Conservation (phyloP, 2,113 vertebrate species). For the Scatophagus argus region DNA sequence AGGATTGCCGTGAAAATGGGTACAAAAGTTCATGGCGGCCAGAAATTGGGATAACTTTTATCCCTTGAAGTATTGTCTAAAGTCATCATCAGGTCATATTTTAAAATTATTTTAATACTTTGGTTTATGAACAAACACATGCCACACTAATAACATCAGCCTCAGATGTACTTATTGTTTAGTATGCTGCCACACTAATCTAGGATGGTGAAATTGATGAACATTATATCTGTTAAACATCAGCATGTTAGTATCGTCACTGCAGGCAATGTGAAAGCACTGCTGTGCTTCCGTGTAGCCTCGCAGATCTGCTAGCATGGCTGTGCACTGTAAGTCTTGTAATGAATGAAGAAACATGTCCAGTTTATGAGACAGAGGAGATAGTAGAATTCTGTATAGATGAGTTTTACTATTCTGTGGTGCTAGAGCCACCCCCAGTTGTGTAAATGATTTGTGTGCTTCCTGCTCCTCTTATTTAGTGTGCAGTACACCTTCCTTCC, state of each 20-base stretch:
- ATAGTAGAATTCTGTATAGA: constrained; percentile 10
- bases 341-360: constrained; percentile 32
- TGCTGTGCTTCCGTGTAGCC: background rate
- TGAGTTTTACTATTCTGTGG: constrained; percentile 30
- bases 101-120: background rate
- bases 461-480: constrained; percentile 26
- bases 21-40: background rate
- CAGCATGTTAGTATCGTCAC: too few relatives aligned
- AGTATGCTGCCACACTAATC: background rate
- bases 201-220: background rate
- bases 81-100: background rate
- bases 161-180: background rate
- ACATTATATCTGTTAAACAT: background rate
- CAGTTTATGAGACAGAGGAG: constrained; percentile 27
- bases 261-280: too few relatives aligned
- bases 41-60: background rate
- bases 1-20: background rate
- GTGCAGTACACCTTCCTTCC: constrained; percentile 16
- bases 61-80: too few relatives aligned
- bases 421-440: constrained; percentile 5
- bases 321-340: background rate
- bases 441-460: constrained; percentile 45
- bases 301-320: background rate
- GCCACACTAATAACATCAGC: background rate
- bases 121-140: background rate